These are phyloP conservation scores for Dufourea novaeangliae DNA, from an alignment of 1,140 invertebrate genomes.

Conservation along the genomic window DNA sequence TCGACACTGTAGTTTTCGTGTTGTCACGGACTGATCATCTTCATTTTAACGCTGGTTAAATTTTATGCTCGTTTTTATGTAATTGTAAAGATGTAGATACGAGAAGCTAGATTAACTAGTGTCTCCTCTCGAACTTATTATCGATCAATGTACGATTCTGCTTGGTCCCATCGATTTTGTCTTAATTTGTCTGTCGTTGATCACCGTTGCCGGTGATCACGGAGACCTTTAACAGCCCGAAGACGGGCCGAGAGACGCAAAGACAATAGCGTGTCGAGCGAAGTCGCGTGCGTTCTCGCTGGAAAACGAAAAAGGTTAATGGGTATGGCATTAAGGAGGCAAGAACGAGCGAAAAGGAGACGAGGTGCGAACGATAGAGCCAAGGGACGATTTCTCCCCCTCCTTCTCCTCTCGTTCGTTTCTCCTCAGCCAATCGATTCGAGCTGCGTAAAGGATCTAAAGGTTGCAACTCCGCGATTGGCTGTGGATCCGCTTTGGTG, in stretches of 20 bases:
- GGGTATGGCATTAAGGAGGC: conserved; percentile 33
- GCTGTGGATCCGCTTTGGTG: background rate
- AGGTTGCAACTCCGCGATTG: conserved; percentile 14
- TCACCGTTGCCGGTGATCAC: background rate
- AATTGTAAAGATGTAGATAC: too few relatives aligned
- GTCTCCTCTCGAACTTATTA: too few relatives aligned
- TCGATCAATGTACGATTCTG: too few relatives aligned
- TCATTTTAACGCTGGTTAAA: background rate
- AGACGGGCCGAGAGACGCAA: background rate
- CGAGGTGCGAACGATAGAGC: conserved; percentile 45
- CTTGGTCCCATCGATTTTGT: background rate
- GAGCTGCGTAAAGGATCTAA: conserved; percentile 20
- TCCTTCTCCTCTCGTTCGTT: conserved; percentile 5
- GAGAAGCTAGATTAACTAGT: background rate
- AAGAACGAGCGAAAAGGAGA: conserved; percentile 33
- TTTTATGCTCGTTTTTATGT: too few relatives aligned
- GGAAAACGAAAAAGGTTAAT: conserved; percentile 33
- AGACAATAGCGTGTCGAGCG: conserved; percentile 16
- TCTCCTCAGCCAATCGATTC: conserved; percentile 27
- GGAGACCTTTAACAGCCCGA: background rate
- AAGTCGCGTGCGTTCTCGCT: background rate
- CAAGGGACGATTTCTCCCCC: conserved; percentile 27
- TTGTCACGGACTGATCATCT: background rate
- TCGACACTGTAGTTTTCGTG: background rate
- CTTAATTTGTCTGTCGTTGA: background rate